Evolutionary conservation across 2,888 invertebrate genomes (phyloP), one percentile per base, ranked within the genome.

Genomic region (Chromoteleia sp.): DNA sequence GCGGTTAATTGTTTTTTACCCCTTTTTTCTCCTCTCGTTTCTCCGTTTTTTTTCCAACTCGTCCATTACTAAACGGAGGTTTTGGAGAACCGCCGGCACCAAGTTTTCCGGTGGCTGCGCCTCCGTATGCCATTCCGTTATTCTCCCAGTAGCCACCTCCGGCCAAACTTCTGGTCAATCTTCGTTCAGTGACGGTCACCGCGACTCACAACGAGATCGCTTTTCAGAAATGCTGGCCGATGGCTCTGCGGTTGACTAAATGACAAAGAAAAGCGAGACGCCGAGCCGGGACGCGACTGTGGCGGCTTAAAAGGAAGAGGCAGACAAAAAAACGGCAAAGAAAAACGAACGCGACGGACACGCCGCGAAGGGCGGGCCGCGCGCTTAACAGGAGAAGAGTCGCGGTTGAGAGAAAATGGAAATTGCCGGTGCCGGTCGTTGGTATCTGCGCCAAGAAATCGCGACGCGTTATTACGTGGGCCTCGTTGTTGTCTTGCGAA

Each of bases 161-260:
- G 8, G 19, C n/a, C 21, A 48, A 59, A 41, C 59, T 21, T 12
- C 21, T 10, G 33, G 54, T 5, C 29, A 54, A 54, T 54, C 30
- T 33, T 25, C 29, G 2, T 21, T 4, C 1, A 2, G 12, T 8
- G 2, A 7, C 2, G 48, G 21, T 61, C 30, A 36, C 17, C 21
- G 33, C 8, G 15, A 29, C 21, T 6, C 8, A 7, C 48, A 14
- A 15, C 1, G 10, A 39, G 39, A 50, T 50, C 15, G 50, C 17
- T 65, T 50, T 52, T 15, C 21, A 41, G 52, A 54, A 41, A 39
- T 7, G 15, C 63, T 36, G 50, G 29, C 5, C n/a, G 33, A 21
- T 33, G 8, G 86, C 85, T 86, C 87, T 87, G 88, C 85, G 88
- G 88, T 88, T 83, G 85, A 76, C 82, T 84, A 83, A 87, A 86